A percentile compares a stretch with the other conserved stretches of the same genome.
phyloP scores from a whole-genome alignment of 2,113 vertebrate species.

The Sminthopsis crassicaudata region DNA sequence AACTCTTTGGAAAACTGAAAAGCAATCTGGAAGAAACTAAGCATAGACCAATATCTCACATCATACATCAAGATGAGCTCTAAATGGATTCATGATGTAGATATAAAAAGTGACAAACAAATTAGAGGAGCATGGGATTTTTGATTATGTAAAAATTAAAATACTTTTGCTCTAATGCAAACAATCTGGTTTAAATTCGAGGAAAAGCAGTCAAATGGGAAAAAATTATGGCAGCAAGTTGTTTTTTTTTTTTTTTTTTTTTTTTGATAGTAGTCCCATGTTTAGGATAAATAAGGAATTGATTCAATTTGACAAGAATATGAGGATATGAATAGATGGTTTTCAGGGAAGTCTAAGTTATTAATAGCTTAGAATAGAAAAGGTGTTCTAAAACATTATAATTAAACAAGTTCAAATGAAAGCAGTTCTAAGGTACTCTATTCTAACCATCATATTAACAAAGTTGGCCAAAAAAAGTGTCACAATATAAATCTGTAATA shows the following conservation, averaged over 20 bases:
- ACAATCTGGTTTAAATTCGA: not conserved
- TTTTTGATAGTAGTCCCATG: not conserved
- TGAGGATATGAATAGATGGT: not conserved
- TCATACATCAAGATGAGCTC: not conserved
- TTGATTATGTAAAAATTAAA: not conserved
- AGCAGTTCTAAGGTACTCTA: not conserved
- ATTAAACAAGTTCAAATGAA: not conserved
- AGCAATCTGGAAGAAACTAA: not conserved
- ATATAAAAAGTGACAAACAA: not conserved
- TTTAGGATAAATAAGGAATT: not conserved
- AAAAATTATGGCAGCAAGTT: not conserved
- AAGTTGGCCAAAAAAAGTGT: not conserved
- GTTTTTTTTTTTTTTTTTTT: not conserved
- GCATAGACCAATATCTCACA: not conserved
- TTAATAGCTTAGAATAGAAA: not conserved
- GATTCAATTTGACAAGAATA: not conserved
- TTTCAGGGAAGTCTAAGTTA: not conserved
- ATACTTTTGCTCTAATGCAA: not conserved
- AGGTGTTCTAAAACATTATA: not conserved
- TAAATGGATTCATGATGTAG: not conserved
- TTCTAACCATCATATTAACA: not conserved
- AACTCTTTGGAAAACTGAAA: not conserved
- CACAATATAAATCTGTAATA: not conserved
- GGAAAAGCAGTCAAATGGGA: not conserved
- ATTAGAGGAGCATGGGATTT: not conserved